Base-by-base conservation (phyloP, 2,113 vertebrate genomes). In the Furnarius figulus region DNA sequence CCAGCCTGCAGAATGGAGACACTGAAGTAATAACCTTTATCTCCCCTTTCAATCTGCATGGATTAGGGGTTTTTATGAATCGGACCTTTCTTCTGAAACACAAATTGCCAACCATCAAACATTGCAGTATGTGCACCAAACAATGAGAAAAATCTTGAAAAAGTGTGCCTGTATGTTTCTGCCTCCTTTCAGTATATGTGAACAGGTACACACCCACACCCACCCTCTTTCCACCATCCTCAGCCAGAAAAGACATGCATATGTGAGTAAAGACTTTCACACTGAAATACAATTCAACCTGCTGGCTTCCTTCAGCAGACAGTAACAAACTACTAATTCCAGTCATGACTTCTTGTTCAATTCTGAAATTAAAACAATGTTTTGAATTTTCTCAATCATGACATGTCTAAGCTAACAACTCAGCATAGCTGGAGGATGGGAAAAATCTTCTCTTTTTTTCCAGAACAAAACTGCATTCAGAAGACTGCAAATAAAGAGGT, bases 401-500 rank as follows among this genome's bases (percentile, higher is more conserved):
- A 61, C 22, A 77, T 75, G 84, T 78, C 47, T 81, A 89, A 84
- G 79, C 24, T 91, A 94, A 76, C 66, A 87, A 70, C 47, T 82
- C 20, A 20, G 47, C 53, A 75, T 31, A 82, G 62, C 18, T 81
- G 82, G 37, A 94, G 66, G 81, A 95, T 76, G 47, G 49, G 68
- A 88, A 44, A 90, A 77, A 63, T 14, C 65, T 70, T 56, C 78
- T 83, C 71, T 90, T 95, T 94, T 97, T 94, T 93, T 67, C 65
- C 53, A 87, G 61, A 96, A 90, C 33, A 87, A 39, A 93, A 89
- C 68, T 59, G 79, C 85, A 94, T 94, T 95, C 90, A 90, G 56
- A 23, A 95, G 47, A 92, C 68, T 84, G 73, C 76, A 96, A 95
- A 96, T 93, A 89, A 91, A 93, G 90, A 84, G 82, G 40, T 81